A percentile compares a stretch with the other conserved stretches of the same genome.
Conservation (phyloP, 1,140 invertebrate species). For the Myzus persicae region DNA sequence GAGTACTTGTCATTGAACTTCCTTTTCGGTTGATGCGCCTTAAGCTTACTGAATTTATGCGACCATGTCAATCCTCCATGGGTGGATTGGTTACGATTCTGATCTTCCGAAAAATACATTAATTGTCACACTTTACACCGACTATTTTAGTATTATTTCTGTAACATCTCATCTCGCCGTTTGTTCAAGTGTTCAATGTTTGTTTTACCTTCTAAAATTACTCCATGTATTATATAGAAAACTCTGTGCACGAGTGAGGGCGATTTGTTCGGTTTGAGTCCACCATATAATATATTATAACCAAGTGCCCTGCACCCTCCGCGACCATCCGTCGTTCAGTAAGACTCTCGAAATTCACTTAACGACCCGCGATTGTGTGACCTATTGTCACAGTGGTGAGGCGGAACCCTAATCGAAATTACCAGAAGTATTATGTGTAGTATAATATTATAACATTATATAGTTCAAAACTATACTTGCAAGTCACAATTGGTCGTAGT, state of each 20-base stretch:
- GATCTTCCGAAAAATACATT: neutral
- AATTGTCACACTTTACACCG: neutral
- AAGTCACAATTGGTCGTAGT: neutral
- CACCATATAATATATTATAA: neutral
- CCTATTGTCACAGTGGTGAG: neutral
- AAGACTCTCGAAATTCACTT: constrained; percentile 5
- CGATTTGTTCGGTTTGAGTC: neutral
- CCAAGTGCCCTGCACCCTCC: neutral
- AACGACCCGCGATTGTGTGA: neutral
- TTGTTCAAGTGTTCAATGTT: constrained; percentile 42
- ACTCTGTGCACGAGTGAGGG: neutral
- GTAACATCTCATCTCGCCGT: neutral
- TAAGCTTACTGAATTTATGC: constrained; percentile 39
- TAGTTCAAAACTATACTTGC: neutral
- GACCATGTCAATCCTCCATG: constrained; percentile 9
- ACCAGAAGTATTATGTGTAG: neutral
- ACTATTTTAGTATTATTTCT: neutral
- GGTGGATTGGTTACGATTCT: neutral
- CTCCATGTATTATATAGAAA: neutral
- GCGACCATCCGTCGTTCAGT: neutral
- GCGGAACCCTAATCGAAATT: neutral
- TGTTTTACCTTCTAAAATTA: constrained; percentile 54
- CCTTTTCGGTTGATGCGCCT: constrained; percentile 24
- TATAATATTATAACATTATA: neutral
- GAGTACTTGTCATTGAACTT: constrained; percentile 45